phyloP scores from a whole-genome alignment of 2,888 invertebrate species.

The Trissoscelio sp. region DNA sequence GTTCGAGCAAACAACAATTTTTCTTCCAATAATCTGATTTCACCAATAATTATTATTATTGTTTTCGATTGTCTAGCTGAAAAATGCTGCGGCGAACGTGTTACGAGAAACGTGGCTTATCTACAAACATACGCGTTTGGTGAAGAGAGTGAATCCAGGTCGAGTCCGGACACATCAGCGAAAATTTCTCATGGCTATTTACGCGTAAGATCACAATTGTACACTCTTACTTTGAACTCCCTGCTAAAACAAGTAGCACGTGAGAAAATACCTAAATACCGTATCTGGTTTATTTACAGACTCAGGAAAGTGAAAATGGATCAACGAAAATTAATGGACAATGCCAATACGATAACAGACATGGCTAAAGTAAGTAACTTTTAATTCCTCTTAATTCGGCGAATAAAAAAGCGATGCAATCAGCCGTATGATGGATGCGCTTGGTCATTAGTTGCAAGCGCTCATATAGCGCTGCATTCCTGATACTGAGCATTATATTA shows the following conservation, averaged over 20 bases:
- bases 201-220: constrained; percentile 91
- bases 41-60: constrained; percentile 38
- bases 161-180: constrained; percentile 99
- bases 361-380: constrained; percentile 96
- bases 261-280: constrained; percentile 10
- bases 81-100: constrained; percentile 99
- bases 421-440: constrained; percentile 38
- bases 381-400: constrained; percentile 40
- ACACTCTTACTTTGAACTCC: constrained; percentile 21
- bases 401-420: constrained; percentile 38
- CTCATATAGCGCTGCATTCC: not conserved
- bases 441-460: constrained; percentile 12
- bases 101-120: constrained; percentile 99
- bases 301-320: constrained; percentile 99
- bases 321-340: constrained; percentile 99
- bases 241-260: not conserved
- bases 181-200: constrained; percentile 99
- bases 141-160: constrained; percentile 97
- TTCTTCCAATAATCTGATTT: constrained; percentile 5
- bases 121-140: constrained; percentile 99
- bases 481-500: constrained; percentile 44
- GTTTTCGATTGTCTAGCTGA: constrained; percentile 89
- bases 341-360: constrained; percentile 99
- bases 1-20: not conserved
- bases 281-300: constrained; percentile 85